Conservation (phyloP, 2,888 invertebrate species). For the Thalpophila matura region DNA sequence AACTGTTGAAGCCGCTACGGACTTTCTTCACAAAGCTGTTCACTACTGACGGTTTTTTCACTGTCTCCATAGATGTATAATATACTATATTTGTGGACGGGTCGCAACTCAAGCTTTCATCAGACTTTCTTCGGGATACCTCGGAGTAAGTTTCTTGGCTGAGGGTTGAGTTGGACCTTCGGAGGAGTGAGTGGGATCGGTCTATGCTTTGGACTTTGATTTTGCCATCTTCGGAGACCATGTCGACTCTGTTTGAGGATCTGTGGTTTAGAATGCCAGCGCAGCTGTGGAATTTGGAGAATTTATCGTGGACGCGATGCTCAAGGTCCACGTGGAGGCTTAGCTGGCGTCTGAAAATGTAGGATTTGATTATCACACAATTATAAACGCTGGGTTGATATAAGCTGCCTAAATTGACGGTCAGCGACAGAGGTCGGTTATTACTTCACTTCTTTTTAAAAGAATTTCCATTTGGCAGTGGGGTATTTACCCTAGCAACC, state of each 20-base stretch:
- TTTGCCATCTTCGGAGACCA: constrained; percentile 65
- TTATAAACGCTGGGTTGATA: too few relatives aligned
- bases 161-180: constrained; percentile 38
- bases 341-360: constrained; percentile 75
- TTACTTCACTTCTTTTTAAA: too few relatives aligned
- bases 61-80: constrained; percentile 74
- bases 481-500: too few relatives aligned
- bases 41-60: constrained; percentile 70
- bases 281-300: constrained; percentile 79
- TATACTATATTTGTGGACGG: constrained; percentile 79
- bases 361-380: neutral
- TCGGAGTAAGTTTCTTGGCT: constrained; percentile 56
- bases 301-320: constrained; percentile 75
- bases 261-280: constrained; percentile 69
- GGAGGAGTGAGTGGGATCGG: constrained; percentile 29
- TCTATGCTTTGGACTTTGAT: constrained; percentile 65
- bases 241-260: constrained; percentile 44
- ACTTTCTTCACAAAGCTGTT: constrained; percentile 68
- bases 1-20: constrained; percentile 64
- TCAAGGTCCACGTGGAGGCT: constrained; percentile 78
- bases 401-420: too few relatives aligned
- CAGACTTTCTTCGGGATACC: constrained; percentile 64
- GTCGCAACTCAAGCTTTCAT: constrained; percentile 71
- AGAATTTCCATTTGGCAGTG: too few relatives aligned
- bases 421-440: too few relatives aligned